Evolutionary conservation across 2,888 invertebrate genomes (phyloP), one percentile per base, ranked within the genome.

Genomic region (Melanostoma scalare): DNA sequence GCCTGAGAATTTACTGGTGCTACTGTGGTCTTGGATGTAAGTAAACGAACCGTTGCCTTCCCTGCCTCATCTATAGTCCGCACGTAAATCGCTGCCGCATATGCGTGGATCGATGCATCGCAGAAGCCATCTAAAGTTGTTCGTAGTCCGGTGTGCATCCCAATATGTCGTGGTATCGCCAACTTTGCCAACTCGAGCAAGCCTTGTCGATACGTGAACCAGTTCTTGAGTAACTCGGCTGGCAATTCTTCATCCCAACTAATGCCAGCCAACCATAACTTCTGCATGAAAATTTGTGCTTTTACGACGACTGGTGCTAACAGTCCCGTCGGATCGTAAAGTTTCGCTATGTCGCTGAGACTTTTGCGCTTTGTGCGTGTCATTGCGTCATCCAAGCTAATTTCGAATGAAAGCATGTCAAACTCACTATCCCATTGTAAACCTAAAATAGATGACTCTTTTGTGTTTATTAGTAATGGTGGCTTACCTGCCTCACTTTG

Each of bases 231-330:
- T 2, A 36, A 3, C 1, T 36, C 36, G 9, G 44, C 5, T 36
- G 55, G 55, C 2, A 36, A 10, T 8, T 36, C 36, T 3, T 38
- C 55, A 8, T 55, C 44, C 63, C 56, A 73, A 53, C 73, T 55
- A 55, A 73, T 38, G 44, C 61, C 72, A 55, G 73, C 53, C 73
- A 63, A 55, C 63, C 63, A 73, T 40, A 63, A 36, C 55, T 6
- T 73, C 5, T 73, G 61, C 63, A 63, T 73, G 35, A 55, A 55
- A n/a, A 72, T 63, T 38, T 73, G 61, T 0, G 52, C 55, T 36
- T 73, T 63, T 4, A 63, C 44, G 6, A 73, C 63, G 3, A 73
- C 55, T 38, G 48, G 63, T 31, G 73, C 63, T 44, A 48, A 65
- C 9, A 73, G 5, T 73, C 73, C 55, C 6, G 56, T 65, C 0